These are phyloP conservation scores for Ciconia nigra DNA, from an alignment of 2,797 vertebrate genomes.

Conservation along the genomic window DNA sequence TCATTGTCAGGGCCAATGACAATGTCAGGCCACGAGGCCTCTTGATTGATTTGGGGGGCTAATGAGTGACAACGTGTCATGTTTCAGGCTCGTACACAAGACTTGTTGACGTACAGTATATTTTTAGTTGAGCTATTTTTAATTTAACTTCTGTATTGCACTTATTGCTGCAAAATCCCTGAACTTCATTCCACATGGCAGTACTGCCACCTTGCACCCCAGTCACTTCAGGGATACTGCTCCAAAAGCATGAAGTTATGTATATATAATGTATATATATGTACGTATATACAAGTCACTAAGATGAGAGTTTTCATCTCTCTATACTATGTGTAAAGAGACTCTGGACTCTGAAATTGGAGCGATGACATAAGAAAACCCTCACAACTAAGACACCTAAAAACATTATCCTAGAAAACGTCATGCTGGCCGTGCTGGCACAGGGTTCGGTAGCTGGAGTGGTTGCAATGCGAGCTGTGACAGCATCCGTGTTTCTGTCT, in stretches of 20 bases:
- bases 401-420: background rate
- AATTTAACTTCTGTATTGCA: background rate
- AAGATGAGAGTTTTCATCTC: background rate
- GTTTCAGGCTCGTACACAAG: background rate
- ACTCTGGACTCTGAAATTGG: background rate
- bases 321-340: background rate
- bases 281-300: fast-evolving
- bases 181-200: background rate
- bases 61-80: fast-evolving
- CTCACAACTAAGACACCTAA: background rate
- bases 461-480: background rate
- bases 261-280: fast-evolving
- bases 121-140: background rate
- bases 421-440: fast-evolving
- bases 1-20: background rate
- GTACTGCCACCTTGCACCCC: background rate
- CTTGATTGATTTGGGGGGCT: background rate
- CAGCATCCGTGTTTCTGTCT: fast-evolving
- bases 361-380: background rate
- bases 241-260: background rate
- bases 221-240: background rate
- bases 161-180: background rate
- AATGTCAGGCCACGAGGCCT: background rate
- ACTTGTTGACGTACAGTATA: fast-evolving
- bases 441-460: background rate